phyloP scores from a whole-genome alignment of 1,140 invertebrate species.

The Hycleus phaleratus region DNA sequence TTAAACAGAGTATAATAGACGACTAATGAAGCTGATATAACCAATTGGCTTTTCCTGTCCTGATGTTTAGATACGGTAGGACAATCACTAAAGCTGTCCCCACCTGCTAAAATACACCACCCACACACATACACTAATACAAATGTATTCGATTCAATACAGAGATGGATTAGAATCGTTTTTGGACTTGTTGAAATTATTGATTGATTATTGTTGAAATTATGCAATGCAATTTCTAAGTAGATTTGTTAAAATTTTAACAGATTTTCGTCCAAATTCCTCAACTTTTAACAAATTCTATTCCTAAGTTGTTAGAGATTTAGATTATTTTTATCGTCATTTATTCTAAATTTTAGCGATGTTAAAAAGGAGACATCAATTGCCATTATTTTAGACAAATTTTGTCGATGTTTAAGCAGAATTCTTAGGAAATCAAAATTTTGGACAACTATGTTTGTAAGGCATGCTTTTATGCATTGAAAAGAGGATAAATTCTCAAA shows the following conservation, averaged over 20 bases:
- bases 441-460: too few relatives aligned
- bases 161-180: not conserved
- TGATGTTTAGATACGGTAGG: constrained; percentile 1
- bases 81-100: constrained; percentile 8
- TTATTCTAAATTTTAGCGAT: not conserved
- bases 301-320: not conserved
- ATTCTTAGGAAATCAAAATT: too few relatives aligned
- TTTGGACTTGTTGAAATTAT: not conserved
- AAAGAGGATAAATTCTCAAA: too few relatives aligned
- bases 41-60: constrained; percentile 27
- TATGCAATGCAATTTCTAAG: not conserved
- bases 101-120: constrained; percentile 5
- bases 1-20: constrained; percentile 22
- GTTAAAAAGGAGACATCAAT: too few relatives aligned
- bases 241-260: too few relatives aligned
- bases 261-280: not conserved
- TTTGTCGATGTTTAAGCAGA: not conserved
- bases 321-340: not conserved
- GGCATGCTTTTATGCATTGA: too few relatives aligned
- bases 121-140: not conserved
- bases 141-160: not conserved
- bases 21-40: constrained; percentile 25
- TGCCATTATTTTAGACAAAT: too few relatives aligned
- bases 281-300: not conserved
- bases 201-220: not conserved